These are phyloP conservation scores for Zalophus californianus DNA, from an alignment of 2,797 vertebrate species.

Conservation along the genomic window DNA sequence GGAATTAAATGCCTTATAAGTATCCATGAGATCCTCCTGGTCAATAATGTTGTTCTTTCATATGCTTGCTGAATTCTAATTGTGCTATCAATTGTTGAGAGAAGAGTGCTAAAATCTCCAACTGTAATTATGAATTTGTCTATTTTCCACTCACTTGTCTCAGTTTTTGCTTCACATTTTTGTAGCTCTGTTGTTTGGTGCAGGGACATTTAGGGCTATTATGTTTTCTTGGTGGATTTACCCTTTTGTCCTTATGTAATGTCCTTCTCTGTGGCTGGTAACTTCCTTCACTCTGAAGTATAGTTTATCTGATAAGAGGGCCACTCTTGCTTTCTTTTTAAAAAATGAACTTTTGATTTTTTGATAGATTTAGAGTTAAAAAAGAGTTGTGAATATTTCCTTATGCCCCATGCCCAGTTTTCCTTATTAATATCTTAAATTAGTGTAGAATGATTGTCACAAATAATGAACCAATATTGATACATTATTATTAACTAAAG, in stretches of 20 bases:
- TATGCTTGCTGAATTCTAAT: background rate
- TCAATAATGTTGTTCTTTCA: background rate
- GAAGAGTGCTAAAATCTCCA: background rate
- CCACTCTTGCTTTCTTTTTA: background rate
- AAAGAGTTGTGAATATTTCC: background rate
- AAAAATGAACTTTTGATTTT: constrained; percentile 10
- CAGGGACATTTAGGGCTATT: background rate
- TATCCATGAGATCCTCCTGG: background rate
- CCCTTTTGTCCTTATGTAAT: background rate
- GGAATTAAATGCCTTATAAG: background rate
- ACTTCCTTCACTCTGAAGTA: background rate
- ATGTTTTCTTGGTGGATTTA: background rate
- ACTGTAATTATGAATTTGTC: background rate
- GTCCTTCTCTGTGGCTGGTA: background rate
- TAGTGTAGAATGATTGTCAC: background rate
- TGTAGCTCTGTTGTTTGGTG: background rate
- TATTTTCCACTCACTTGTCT: background rate
- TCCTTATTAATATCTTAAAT: background rate
- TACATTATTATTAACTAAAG: background rate
- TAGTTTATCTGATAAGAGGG: background rate
- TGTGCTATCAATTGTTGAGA: background rate
- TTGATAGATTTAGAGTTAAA: background rate
- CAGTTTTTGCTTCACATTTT: background rate
- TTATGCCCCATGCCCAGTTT: background rate
- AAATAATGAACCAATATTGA: background rate